Conservation (phyloP, 2,113 vertebrate genomes). For the Sorex araneus region DNA sequence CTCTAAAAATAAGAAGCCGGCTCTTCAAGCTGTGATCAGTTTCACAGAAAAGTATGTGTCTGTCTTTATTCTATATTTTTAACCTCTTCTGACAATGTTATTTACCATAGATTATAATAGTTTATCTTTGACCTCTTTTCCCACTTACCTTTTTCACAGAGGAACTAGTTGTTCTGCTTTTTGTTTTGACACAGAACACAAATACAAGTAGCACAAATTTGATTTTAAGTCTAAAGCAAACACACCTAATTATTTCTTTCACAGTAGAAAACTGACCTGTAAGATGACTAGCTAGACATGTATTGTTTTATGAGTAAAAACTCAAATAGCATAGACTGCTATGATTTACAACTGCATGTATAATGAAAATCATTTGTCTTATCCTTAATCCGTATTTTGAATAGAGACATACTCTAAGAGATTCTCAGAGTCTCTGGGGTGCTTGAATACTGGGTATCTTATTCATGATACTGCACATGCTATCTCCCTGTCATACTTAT, state of each 20-base stretch:
- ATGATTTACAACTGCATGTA: neutral
- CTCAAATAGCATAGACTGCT: neutral
- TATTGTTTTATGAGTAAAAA: constrained; percentile 28
- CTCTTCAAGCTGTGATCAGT: neutral
- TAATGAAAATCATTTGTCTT: neutral
- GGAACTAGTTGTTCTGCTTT: neutral
- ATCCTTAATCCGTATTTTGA: neutral
- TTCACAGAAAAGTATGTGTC: constrained; percentile 2
- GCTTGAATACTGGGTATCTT: too few species aligned
- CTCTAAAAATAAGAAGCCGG: neutral
- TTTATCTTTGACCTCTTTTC: constrained; percentile 11
- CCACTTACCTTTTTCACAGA: neutral
- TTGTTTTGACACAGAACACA: neutral
- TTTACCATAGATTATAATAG: constrained; percentile 36
- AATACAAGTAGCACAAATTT: neutral
- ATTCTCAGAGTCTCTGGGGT: too few species aligned
- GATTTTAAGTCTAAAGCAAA: neutral
- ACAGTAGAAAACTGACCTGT: neutral
- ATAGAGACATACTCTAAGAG: too few species aligned
- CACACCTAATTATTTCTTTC: constrained; percentile 10
- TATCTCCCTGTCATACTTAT: too few species aligned
- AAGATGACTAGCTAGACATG: neutral
- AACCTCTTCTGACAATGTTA: neutral
- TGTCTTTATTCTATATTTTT: neutral
- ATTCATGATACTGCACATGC: too few species aligned